Evolutionary conservation across 1,140 invertebrate species (phyloP).

Genomic region (Lithobius niger): DNA sequence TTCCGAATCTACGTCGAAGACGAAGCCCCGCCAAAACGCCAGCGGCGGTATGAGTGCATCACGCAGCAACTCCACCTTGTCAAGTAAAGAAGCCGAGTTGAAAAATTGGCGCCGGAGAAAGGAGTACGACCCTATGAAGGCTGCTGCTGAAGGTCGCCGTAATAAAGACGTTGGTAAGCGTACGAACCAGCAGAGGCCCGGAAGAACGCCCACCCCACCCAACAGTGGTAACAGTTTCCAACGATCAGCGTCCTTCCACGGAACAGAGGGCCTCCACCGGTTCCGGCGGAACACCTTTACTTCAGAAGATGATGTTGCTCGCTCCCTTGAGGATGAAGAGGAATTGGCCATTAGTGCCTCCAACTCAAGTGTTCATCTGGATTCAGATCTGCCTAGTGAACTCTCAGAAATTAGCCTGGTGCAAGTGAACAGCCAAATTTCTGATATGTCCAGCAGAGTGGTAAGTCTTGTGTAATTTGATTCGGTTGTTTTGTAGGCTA

Average conservation of each 20-base stretch:
- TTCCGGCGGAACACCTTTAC: not conserved
- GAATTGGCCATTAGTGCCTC: too few relatives aligned
- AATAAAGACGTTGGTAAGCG: not conserved
- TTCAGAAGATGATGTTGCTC: not conserved
- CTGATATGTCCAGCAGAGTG: too few relatives aligned
- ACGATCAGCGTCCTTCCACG: not conserved
- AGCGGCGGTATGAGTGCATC: not conserved
- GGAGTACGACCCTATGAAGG: slow-evolving; percentile 41
- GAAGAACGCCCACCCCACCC: not conserved
- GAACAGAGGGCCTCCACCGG: not conserved
- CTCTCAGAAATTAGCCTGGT: too few relatives aligned
- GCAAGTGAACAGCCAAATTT: too few relatives aligned
- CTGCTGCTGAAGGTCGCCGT: not conserved
- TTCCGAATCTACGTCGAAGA: not conserved
- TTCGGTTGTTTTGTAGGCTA: too few relatives aligned
- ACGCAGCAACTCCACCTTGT: slow-evolving; percentile 47
- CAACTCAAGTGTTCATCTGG: too few relatives aligned
- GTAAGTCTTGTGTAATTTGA: too few relatives aligned
- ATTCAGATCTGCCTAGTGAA: too few relatives aligned
- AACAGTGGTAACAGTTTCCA: not conserved
- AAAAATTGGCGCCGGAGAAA: slow-evolving; percentile 84
- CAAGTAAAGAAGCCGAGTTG: slow-evolving; percentile 61
- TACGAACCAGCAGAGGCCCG: not conserved
- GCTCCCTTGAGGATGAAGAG: not conserved
- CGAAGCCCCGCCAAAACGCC: not conserved